phyloP scores from a whole-genome alignment of 2,888 invertebrate species.

The Rotaria sp. region DNA sequence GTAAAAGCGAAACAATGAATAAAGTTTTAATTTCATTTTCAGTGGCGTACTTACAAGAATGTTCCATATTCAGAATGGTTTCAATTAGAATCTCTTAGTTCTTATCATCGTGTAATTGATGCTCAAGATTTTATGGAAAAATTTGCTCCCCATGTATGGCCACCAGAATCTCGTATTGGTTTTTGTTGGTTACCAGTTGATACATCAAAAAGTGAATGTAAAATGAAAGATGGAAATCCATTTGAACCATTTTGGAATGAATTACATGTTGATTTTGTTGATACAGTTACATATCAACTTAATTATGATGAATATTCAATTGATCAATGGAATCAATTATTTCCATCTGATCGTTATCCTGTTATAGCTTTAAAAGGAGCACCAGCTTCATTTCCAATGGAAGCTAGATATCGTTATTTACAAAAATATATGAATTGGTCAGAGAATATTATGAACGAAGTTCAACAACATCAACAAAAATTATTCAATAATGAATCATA shows the following conservation, averaged over 20 bases:
- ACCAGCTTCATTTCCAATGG: constrained; percentile 51
- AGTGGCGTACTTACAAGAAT: constrained; percentile 47
- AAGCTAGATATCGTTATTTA: constrained; percentile 45
- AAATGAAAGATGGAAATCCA: constrained; percentile 52
- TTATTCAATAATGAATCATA: constrained; percentile 29
- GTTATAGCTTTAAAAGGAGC: constrained; percentile 53
- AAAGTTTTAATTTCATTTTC: not conserved
- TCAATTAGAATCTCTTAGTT: constrained; percentile 45
- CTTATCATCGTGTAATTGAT: constrained; percentile 48
- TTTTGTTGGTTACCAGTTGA: constrained; percentile 46
- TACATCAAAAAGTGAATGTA: constrained; percentile 44
- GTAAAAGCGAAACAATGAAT: not conserved
- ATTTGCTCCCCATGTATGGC: constrained; percentile 50
- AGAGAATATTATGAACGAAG: constrained; percentile 46
- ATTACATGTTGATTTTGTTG: constrained; percentile 50
- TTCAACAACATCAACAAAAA: constrained; percentile 45
- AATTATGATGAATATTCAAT: constrained; percentile 36
- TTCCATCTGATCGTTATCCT: constrained; percentile 49
- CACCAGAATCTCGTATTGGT: constrained; percentile 47
- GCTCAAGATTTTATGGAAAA: constrained; percentile 51
- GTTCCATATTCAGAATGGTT: constrained; percentile 52
- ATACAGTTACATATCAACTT: constrained; percentile 44
- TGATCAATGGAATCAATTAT: constrained; percentile 41
- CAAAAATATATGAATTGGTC: constrained; percentile 51
- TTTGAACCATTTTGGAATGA: constrained; percentile 54